A percentile compares a stretch with the other conserved stretches of the same genome.
Conservation (phyloP, 2,113 vertebrate species). For the Vicugna pacos region DNA sequence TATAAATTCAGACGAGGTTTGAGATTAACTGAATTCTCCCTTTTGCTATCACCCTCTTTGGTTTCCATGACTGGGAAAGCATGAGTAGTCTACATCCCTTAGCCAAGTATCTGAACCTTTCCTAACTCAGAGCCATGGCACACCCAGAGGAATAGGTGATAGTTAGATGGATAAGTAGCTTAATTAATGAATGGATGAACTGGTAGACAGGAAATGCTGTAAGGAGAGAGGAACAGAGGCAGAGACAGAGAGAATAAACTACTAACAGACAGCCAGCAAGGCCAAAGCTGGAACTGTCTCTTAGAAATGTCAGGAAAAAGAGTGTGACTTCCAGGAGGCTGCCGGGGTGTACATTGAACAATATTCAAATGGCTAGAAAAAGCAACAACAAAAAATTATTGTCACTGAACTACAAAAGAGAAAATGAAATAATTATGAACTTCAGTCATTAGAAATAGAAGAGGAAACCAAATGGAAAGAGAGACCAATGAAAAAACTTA, state of each 20-base stretch:
- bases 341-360: neutral
- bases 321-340: neutral
- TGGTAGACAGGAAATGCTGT: neutral
- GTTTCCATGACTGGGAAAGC: neutral
- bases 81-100: neutral
- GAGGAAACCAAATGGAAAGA: slow-evolving; percentile 31
- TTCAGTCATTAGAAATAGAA: neutral
- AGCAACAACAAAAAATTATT: neutral
- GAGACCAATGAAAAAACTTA: neutral
- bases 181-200: neutral
- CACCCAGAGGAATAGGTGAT: neutral
- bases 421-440: neutral
- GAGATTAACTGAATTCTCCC: neutral
- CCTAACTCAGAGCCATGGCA: neutral
- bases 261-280: neutral
- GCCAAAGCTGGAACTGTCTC: neutral
- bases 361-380: neutral
- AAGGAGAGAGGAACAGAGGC: neutral
- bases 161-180: neutral
- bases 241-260: neutral
- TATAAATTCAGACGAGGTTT: neutral
- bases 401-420: neutral
- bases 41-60: neutral
- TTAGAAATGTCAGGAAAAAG: neutral
- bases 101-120: neutral